Evolutionary conservation across 2,888 invertebrate species (phyloP), one percentile per base, ranked within the genome.

Genomic region (Drosophila vallismaia): DNA sequence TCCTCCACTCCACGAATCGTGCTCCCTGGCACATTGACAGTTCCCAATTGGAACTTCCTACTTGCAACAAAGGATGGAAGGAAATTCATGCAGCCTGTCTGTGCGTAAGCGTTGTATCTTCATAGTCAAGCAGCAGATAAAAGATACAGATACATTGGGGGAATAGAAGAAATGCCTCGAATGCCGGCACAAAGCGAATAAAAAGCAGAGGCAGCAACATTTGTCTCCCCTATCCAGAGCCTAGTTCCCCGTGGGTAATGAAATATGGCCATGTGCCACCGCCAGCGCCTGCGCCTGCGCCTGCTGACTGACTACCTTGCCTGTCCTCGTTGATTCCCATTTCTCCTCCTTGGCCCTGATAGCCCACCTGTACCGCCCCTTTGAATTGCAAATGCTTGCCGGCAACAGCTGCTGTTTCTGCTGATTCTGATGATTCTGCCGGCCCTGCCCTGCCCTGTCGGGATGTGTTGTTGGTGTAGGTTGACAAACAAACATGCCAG

Each of bases 401-500:
- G 79, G 82, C 72, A 84, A 86, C 84, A 84, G 84, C 84, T 81
- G 82, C 83, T 79, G 72, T 40, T 42, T 44, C 38, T 50, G 67
- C 38, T 38, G 56, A 44, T 28, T 26, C 26, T 26, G 63, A 45
- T 49, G 36, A 33, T 14, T 53, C 55, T 38, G 38, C 45, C 58
- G 63, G 33, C 33, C 33, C 5, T 28, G 33, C 33, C 45, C 58
- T 59, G 33, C 33, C 33, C 5, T 28, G 33, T 8, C 33, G 6
- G 28, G 28, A 28, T 28, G 33, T 33, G 52, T 66, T 77, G 75
- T 75, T 77, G 74, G 77, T 82, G 77, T 83, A 75, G 86, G 86
- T 83, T 86, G 86, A 86, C 83, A 86, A 83, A 83, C 81, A 84
- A 81, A 83, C 83, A 86, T 84, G 86, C 83, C 86, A 86, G 81